Percentiles rank a stretch among this genome's conserved stretches.
Evolutionary conservation across 2,113 vertebrate genomes (phyloP).

Genomic region (Barnardius zonarius): DNA sequence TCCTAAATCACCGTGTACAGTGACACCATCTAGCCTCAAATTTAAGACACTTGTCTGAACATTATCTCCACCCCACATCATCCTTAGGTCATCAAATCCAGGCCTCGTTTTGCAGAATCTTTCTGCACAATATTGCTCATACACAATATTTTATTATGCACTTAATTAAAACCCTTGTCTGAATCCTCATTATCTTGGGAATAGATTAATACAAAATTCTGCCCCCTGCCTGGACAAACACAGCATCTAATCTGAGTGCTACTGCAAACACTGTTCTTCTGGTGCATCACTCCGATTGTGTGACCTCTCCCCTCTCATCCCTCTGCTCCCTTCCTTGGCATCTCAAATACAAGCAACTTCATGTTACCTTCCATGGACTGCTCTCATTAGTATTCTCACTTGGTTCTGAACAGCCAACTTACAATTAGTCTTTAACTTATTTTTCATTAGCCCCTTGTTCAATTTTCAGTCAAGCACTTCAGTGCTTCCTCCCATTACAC

Average conservation of each 20-base stretch:
- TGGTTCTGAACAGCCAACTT: neutral
- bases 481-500: neutral
- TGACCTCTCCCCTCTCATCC: neutral
- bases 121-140: neutral
- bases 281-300: neutral
- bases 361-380: neutral
- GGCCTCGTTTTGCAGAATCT: neutral
- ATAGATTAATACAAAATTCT: neutral
- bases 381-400: conserved; percentile 13
- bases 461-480: conserved; percentile 13
- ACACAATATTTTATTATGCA: neutral
- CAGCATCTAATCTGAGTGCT: neutral
- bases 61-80: neutral
- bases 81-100: neutral
- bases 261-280: neutral
- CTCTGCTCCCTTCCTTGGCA: neutral
- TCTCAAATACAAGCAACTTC: neutral
- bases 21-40: neutral
- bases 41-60: neutral
- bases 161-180: neutral
- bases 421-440: neutral
- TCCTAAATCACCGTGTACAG: neutral
- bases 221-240: neutral
- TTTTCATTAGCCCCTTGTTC: conserved; percentile 22
- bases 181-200: neutral